phyloP scores from a whole-genome alignment of 1,140 invertebrate genomes.

The Asbolus verrucosus region DNA sequence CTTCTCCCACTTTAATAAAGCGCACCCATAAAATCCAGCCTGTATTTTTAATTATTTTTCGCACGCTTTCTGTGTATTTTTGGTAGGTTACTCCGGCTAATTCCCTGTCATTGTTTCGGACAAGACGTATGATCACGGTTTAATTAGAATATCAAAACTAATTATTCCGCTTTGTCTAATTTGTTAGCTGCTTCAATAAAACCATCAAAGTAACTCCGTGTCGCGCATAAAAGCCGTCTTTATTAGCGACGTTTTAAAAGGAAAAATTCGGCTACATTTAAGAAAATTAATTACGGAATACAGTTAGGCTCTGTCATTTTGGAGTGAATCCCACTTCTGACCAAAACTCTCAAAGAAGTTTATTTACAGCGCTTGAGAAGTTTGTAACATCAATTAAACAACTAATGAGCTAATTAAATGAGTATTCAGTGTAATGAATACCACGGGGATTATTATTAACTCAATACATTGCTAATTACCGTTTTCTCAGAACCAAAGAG shows the following conservation, averaged over 20 bases:
- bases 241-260: constrained; percentile 2
- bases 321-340: constrained; percentile 51
- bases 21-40: constrained; percentile 53
- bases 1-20: constrained; percentile 55
- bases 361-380: constrained; percentile 60
- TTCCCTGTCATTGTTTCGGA: constrained; percentile 37
- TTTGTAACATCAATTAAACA: constrained; percentile 66
- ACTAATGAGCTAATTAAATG: constrained; percentile 67
- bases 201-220: constrained; percentile 17
- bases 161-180: constrained; percentile 28
- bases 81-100: constrained; percentile 33
- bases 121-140: constrained; percentile 27
- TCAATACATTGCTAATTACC: constrained; percentile 64
- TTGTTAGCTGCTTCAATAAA: constrained; percentile 25
- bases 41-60: constrained; percentile 55
- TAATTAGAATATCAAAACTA: constrained; percentile 35
- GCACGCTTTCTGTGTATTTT: constrained; percentile 46
- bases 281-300: constrained; percentile 42
- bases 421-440: constrained; percentile 66
- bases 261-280: constrained; percentile 28
- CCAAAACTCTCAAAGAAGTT: constrained; percentile 58
- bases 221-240: constrained; percentile 17
- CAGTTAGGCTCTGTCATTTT: constrained; percentile 40
- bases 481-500: constrained; percentile 59
- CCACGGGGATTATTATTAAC: constrained; percentile 64